Evolutionary conservation across 2,797 vertebrate species (phyloP).

Genomic region (Coendou prehensilis): DNA sequence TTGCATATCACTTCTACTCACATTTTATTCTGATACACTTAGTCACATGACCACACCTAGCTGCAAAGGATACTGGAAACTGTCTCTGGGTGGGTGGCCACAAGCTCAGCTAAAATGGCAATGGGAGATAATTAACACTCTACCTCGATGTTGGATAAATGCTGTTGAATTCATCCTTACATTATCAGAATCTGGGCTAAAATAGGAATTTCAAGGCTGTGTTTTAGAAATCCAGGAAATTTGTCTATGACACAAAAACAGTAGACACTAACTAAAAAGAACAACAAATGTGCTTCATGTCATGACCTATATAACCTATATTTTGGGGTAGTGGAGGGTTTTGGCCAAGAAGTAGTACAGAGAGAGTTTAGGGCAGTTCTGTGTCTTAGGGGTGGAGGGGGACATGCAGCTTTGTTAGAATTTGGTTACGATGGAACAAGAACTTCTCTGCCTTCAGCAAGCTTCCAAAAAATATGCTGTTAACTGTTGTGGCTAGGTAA

Average conservation of each 20-base stretch:
- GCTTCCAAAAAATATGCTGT: constrained; percentile 30
- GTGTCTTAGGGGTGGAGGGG: background rate
- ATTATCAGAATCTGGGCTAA: constrained; percentile 23
- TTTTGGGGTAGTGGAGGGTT: constrained; percentile 15
- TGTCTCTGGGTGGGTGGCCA: background rate
- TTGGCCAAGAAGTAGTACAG: constrained; percentile 17
- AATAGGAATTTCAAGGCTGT: background rate
- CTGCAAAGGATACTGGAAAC: background rate
- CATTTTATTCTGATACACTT: constrained; percentile 1
- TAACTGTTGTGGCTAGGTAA: background rate
- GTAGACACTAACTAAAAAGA: background rate
- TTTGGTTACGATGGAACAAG: background rate
- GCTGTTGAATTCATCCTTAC: background rate
- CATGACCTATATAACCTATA: background rate
- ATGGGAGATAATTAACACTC: background rate
- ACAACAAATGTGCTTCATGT: background rate
- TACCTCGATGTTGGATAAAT: constrained; percentile 18
- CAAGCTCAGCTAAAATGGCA: background rate
- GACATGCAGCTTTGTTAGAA: background rate
- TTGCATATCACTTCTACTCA: constrained; percentile 1
- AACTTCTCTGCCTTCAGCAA: background rate
- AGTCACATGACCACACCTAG: background rate
- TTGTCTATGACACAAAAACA: background rate
- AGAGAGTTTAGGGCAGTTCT: background rate
- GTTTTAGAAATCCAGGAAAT: constrained; percentile 44